Percentiles rank a stretch among this genome's conserved stretches.
Evolutionary conservation across 2,113 vertebrate genomes (phyloP).

Genomic region (Scatophagus argus): DNA sequence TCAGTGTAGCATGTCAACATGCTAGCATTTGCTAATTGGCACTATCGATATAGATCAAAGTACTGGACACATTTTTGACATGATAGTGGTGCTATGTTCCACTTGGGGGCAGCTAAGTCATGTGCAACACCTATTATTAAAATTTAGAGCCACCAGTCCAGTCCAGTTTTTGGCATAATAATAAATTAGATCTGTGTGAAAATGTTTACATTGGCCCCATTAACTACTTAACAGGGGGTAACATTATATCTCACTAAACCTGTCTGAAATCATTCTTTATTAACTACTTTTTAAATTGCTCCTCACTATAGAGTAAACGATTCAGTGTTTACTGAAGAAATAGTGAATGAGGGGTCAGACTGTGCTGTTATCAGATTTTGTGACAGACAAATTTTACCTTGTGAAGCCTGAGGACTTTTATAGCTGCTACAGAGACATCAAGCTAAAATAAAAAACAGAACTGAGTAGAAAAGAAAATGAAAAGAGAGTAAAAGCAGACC

Average conservation of each 20-base stretch:
- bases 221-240: background rate
- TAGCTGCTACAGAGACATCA: constrained; percentile 25
- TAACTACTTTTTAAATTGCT: background rate
- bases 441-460: constrained; percentile 35
- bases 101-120: no score
- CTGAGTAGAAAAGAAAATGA: background rate
- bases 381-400: background rate
- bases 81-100: no score
- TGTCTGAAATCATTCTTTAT: background rate
- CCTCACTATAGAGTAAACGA: background rate
- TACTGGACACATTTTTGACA: no score
- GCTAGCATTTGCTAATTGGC: background rate
- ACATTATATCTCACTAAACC: background rate
- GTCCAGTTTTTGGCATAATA: no score
- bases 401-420: background rate
- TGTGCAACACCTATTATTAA: no score
- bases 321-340: background rate
- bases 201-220: no score
- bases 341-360: background rate
- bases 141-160: no score
- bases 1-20: background rate
- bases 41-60: no score
- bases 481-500: constrained; percentile 26
- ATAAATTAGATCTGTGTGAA: no score
- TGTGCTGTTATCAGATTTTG: background rate